Evolutionary conservation across 2,113 vertebrate genomes (phyloP).

Genomic region (Myxocyprinus asiaticus): DNA sequence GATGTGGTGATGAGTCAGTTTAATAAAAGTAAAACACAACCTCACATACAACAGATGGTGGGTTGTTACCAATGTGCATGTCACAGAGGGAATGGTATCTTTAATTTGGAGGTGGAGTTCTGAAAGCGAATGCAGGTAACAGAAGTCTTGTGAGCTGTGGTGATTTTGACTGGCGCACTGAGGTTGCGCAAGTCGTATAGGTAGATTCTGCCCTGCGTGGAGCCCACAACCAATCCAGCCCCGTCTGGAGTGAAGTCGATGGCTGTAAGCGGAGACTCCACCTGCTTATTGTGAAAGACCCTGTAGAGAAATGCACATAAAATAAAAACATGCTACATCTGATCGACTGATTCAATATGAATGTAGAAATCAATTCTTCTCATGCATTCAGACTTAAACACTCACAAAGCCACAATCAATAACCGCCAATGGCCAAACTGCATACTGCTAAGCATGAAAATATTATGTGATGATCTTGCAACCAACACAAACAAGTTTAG

Average conservation of each 20-base stretch:
- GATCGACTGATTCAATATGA: not conserved
- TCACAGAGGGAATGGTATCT: conserved; percentile 44
- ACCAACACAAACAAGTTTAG: not conserved
- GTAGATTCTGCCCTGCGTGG: conserved; percentile 90
- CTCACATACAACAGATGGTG: too few species aligned
- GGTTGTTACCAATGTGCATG: too few species aligned
- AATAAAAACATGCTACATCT: not conserved
- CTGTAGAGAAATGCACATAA: conserved; percentile 52
- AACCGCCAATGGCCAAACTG: too few species aligned
- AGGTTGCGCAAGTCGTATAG: conserved; percentile 94
- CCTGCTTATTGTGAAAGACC: conserved; percentile 82
- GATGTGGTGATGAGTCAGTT: too few species aligned
- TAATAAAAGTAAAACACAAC: too few species aligned
- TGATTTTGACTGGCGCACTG: conserved; percentile 82
- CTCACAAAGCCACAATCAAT: too few species aligned
- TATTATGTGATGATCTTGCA: not conserved
- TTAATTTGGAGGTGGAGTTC: conserved; percentile 73
- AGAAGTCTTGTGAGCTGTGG: conserved; percentile 89
- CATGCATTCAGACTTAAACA: not conserved
- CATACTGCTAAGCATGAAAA: too few species aligned
- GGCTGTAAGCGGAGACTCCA: conserved; percentile 88
- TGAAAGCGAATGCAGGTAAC: conserved; percentile 92
- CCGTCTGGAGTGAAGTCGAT: conserved; percentile 93
- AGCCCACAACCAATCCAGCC: conserved; percentile 86
- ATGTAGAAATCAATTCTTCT: too few species aligned